Conservation (phyloP, 2,113 vertebrate genomes). For the Brachyhypopomus occidentalis region DNA sequence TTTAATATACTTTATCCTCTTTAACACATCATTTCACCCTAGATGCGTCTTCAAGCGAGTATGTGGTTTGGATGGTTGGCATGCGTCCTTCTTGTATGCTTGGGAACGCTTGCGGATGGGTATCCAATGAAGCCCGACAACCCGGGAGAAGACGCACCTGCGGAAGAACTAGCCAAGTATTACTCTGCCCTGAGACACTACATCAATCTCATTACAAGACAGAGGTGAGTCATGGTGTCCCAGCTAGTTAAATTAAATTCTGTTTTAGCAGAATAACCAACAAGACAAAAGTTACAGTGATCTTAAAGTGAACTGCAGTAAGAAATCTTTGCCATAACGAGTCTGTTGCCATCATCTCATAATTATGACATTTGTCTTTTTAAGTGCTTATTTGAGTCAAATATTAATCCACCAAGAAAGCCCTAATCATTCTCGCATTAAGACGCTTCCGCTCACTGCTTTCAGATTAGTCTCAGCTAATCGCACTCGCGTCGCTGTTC, state of each 20-base stretch:
- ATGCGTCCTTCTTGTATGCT: slow-evolving; percentile 85
- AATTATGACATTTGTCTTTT: slow-evolving; percentile 33
- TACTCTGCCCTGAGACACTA: slow-evolving; percentile 97
- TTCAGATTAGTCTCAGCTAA: slow-evolving; percentile 28
- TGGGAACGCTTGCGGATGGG: slow-evolving; percentile 85
- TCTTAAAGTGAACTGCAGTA: slow-evolving; percentile 1
- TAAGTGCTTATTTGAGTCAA: slow-evolving; percentile 16
- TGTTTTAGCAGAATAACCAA: too few relatives aligned
- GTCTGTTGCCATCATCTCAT: not conserved
- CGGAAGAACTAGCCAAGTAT: slow-evolving; percentile 96
- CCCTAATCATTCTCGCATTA: slow-evolving; percentile 45
- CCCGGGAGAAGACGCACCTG: slow-evolving; percentile 90
- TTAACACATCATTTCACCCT: too few relatives aligned
- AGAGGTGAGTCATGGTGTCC: slow-evolving; percentile 80
- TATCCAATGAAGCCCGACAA: slow-evolving; percentile 96
- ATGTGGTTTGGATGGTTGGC: slow-evolving; percentile 84
- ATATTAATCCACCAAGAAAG: slow-evolving; percentile 47
- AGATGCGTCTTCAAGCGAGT: slow-evolving; percentile 87
- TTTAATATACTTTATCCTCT: too few relatives aligned
- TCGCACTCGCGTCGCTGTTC: not conserved
- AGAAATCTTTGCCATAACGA: slow-evolving; percentile 11
- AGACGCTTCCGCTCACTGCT: slow-evolving; percentile 16
- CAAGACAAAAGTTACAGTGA: not conserved
- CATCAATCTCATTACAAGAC: slow-evolving; percentile 98
- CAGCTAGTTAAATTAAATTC: too few relatives aligned